Percentiles rank a stretch among this genome's conserved stretches.
These are phyloP conservation scores for Nomada flava DNA, from an alignment of 2,888 invertebrate genomes.

Conservation along the genomic window DNA sequence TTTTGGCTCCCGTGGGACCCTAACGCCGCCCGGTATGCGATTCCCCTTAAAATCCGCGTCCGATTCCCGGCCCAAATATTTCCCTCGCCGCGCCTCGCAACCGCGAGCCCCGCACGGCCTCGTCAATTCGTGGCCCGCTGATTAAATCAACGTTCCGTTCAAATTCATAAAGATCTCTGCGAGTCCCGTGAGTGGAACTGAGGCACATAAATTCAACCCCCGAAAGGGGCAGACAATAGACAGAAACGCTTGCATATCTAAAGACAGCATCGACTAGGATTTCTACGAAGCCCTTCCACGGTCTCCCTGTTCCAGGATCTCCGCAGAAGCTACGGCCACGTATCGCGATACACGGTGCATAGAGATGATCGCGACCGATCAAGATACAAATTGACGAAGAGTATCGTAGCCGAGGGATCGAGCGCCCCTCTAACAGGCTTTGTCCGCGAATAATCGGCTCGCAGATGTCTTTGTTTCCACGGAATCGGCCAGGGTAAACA, in stretches of 20 bases:
- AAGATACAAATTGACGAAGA: conserved; percentile 50
- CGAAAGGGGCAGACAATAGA: not conserved
- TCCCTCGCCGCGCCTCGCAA: conserved; percentile 15
- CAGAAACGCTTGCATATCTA: not conserved
- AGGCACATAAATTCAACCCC: not conserved
- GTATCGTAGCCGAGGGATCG: conserved; percentile 26
- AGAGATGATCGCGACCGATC: conserved; percentile 37
- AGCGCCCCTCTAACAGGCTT: conserved; percentile 6
- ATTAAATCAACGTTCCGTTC: conserved; percentile 20
- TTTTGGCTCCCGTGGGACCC: conserved; percentile 65
- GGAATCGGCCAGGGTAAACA: conserved; percentile 44
- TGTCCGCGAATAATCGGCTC: conserved; percentile 49
- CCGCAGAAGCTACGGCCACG: not conserved
- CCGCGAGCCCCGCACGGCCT: conserved; percentile 3
- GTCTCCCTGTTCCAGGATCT: not conserved
- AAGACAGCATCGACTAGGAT: not conserved
- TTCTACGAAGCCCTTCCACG: conserved; percentile 3
- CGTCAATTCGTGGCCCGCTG: conserved; percentile 48
- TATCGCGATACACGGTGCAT: not conserved
- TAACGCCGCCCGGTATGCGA: conserved; percentile 66
- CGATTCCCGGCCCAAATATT: conserved; percentile 60
- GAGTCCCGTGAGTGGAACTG: not conserved
- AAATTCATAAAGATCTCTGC: not conserved
- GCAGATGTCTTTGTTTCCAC: conserved; percentile 58
- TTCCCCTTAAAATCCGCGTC: conserved; percentile 58